Evolutionary conservation across 1,140 invertebrate genomes (phyloP).

Genomic region (Gryon sp.): DNA sequence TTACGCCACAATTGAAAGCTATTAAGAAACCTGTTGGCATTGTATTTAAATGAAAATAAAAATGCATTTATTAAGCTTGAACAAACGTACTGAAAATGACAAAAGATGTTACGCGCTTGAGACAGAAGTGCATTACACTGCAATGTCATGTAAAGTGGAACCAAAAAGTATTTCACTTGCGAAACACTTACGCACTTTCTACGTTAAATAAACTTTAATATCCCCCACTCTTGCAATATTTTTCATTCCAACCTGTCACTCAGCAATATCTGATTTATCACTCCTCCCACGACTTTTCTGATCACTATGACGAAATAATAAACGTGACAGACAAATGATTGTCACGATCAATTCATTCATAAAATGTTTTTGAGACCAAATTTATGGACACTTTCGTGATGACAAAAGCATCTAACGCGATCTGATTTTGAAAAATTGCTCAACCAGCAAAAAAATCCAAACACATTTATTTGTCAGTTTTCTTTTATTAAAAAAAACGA

Average conservation of each 20-base stretch:
- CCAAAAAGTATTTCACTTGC: slow-evolving; percentile 47
- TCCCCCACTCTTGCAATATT: slow-evolving; percentile 20
- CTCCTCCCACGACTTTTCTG: slow-evolving; percentile 46
- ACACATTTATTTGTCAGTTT: background rate
- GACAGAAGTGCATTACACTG: slow-evolving; percentile 56
- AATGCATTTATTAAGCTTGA: slow-evolving; percentile 3
- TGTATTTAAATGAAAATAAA: too few species aligned
- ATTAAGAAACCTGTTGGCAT: too few species aligned
- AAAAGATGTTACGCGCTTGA: slow-evolving; percentile 15
- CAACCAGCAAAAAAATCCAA: too few species aligned
- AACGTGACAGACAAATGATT: slow-evolving; percentile 31
- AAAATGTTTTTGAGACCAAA: slow-evolving; percentile 4
- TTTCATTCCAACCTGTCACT: slow-evolving; percentile 14
- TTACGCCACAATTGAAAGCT: too few species aligned
- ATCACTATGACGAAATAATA: slow-evolving; percentile 37
- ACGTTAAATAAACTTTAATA: slow-evolving; percentile 63
- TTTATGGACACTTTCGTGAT: slow-evolving; percentile 10
- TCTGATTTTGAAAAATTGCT: background rate
- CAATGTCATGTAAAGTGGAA: slow-evolving; percentile 55
- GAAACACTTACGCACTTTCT: slow-evolving; percentile 61
- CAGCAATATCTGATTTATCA: slow-evolving; percentile 36
- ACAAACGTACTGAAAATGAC: background rate
- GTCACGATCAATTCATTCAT: slow-evolving; percentile 42
- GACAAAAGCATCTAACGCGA: slow-evolving; percentile 1
- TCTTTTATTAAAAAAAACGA: background rate